Conservation (phyloP, 2,113 vertebrate genomes). For the Excalfactoria chinensis region DNA sequence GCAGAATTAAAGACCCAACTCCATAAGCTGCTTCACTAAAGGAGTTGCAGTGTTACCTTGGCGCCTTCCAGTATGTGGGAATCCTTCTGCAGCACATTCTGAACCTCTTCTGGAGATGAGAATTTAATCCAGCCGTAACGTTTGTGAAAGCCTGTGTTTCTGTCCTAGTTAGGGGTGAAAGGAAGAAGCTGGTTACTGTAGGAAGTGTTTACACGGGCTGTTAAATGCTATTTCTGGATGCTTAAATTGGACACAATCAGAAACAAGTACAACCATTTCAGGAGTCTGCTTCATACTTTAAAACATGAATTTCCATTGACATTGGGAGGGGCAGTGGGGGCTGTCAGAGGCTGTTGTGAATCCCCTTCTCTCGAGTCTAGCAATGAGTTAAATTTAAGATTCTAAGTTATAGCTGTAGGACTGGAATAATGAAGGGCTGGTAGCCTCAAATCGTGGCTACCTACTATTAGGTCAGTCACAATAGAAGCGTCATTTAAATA, state of each 20-base stretch:
- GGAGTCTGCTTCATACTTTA: neutral
- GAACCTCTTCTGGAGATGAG: constrained; percentile 76
- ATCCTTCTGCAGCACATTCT: constrained; percentile 87
- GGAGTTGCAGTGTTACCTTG: constrained; percentile 76
- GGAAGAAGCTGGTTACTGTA: neutral
- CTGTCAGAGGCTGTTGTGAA: neutral
- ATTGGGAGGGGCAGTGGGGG: neutral
- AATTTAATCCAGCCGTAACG: constrained; percentile 88
- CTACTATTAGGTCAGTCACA: neutral
- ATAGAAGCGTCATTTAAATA: constrained; percentile 2
- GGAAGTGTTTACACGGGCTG: neutral
- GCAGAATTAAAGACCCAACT: neutral
- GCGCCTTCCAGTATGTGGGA: constrained; percentile 87
- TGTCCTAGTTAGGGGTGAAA: constrained; percentile 79
- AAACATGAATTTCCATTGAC: neutral
- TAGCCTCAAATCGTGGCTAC: neutral
- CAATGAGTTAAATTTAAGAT: neutral
- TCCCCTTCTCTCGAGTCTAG: neutral
- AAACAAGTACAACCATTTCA: neutral
- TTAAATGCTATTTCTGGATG: neutral
- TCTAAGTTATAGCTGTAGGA: neutral
- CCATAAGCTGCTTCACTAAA: neutral
- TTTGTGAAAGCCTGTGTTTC: constrained; percentile 89
- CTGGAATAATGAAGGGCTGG: neutral
- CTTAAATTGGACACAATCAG: no score